A percentile compares a stretch with the other conserved stretches of the same genome.
Evolutionary conservation across 2,888 invertebrate genomes (phyloP).

Genomic region (Hirtodrosophila cameraria): DNA sequence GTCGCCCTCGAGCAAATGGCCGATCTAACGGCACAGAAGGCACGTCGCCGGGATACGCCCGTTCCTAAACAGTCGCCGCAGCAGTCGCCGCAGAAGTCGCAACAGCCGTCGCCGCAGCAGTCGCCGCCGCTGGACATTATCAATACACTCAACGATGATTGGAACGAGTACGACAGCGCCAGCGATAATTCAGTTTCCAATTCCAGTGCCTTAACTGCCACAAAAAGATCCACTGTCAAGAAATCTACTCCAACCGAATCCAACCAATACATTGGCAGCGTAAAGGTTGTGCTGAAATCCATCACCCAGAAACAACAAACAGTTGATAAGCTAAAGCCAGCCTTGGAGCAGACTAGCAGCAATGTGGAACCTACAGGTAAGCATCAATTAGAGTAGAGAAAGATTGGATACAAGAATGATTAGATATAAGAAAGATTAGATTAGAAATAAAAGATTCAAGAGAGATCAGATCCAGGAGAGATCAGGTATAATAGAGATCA

Average conservation of each 20-base stretch:
- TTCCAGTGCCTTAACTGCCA: conserved; percentile 9
- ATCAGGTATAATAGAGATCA: too few relatives aligned
- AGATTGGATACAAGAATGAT: too few relatives aligned
- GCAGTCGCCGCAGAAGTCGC: conserved; percentile 10
- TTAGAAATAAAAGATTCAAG: too few relatives aligned
- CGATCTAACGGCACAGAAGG: conserved; percentile 53
- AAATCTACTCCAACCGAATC: conserved; percentile 22
- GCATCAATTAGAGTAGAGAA: background rate
- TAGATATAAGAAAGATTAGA: too few relatives aligned
- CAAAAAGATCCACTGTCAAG: conserved; percentile 31
- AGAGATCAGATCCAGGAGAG: too few relatives aligned
- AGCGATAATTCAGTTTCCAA: conserved; percentile 21
- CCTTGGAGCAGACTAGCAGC: conserved; percentile 30
- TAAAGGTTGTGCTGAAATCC: conserved; percentile 47
- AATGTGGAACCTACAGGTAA: conserved; percentile 38
- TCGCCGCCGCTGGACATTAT: conserved; percentile 67
- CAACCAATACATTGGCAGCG: conserved; percentile 17
- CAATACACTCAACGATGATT: conserved; percentile 81
- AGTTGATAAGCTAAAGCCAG: conserved; percentile 12
- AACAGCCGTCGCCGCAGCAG: conserved; percentile 19
- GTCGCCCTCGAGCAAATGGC: conserved; percentile 83
- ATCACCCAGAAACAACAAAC: conserved; percentile 7
- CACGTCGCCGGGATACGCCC: conserved; percentile 70
- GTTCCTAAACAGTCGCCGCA: conserved; percentile 42
- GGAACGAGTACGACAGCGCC: conserved; percentile 82